These are phyloP conservation scores for Leucophenga varia DNA, from an alignment of 1,140 invertebrate genomes.

Conservation along the genomic window DNA sequence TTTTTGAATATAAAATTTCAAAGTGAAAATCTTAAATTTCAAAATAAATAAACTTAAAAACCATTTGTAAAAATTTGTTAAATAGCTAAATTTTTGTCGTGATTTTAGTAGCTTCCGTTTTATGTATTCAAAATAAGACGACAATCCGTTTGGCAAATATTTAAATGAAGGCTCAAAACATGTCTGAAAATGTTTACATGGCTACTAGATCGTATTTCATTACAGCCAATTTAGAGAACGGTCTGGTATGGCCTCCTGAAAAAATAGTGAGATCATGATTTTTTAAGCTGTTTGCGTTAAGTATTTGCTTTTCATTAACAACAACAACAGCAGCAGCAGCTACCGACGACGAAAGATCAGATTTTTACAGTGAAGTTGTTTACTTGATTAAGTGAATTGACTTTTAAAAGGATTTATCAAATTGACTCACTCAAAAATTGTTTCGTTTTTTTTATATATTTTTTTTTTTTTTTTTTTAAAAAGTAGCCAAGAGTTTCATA, in stretches of 20 bases:
- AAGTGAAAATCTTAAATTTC: conserved; percentile 32
- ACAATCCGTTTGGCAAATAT: conserved; percentile 44
- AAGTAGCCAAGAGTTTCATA: no score
- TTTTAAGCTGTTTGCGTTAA: conserved; percentile 51
- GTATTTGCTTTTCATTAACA: conserved; percentile 50
- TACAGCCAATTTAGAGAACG: no score
- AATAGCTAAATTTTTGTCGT: conserved; percentile 23
- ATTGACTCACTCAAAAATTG: no score
- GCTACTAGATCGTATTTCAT: no score
- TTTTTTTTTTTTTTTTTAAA: no score
- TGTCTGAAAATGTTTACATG: not conserved
- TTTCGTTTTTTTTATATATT: no score
- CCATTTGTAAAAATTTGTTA: conserved; percentile 49
- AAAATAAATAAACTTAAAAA: conserved; percentile 26
- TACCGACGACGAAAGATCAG: no score
- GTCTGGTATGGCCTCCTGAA: conserved; percentile 4
- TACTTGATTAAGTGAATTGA: conserved; percentile 41
- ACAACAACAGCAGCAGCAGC: no score
- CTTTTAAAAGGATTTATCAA: conserved; percentile 28
- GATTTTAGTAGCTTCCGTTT: conserved; percentile 34
- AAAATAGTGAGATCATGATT: conserved; percentile 40
- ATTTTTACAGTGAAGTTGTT: no score
- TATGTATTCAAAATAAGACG: conserved; percentile 9
- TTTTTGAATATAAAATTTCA: no score
- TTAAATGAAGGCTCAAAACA: conserved; percentile 11